phyloP scores from a whole-genome alignment of 2,888 invertebrate genomes.

The Dryococelus australis region DNA sequence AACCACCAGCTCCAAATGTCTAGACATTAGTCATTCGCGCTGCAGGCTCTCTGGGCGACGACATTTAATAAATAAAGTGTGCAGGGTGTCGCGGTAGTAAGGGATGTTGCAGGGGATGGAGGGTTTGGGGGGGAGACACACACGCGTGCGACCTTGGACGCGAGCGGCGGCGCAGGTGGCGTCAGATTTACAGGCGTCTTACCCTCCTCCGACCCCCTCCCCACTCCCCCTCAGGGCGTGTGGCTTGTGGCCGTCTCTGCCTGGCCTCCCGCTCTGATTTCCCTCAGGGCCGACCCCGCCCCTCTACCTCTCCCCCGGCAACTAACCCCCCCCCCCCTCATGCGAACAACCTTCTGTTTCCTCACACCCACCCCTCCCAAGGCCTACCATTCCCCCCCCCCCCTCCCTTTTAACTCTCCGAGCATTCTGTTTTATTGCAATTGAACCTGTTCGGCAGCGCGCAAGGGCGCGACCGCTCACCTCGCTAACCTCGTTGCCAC shows the following conservation, averaged over 20 bases:
- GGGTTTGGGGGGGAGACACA: not conserved
- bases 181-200: slow-evolving; percentile 35
- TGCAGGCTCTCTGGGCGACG: not conserved
- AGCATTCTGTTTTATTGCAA: slow-evolving; percentile 23
- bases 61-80: slow-evolving; percentile 3
- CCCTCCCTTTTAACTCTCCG: not conserved
- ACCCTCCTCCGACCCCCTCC: too few species aligned
- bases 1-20: not conserved
- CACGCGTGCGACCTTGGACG: not conserved
- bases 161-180: not conserved
- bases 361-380: not conserved
- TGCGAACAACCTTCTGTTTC: not conserved
- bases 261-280: too few species aligned
- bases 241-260: too few species aligned
- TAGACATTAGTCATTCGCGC: not conserved
- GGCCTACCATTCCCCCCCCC: not conserved
- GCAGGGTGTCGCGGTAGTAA: not conserved
- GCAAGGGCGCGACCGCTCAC: not conserved
- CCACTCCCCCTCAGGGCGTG: too few species aligned
- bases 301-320: slow-evolving; percentile 21
- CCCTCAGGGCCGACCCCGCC: slow-evolving; percentile 37
- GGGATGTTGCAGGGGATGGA: not conserved
- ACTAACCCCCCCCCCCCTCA: not conserved
- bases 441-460: not conserved
- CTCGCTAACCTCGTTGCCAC: not conserved